Percentiles rank a stretch among this genome's conserved stretches.
Evolutionary conservation across 1,140 invertebrate species (phyloP).

Genomic region (Mya arenaria): DNA sequence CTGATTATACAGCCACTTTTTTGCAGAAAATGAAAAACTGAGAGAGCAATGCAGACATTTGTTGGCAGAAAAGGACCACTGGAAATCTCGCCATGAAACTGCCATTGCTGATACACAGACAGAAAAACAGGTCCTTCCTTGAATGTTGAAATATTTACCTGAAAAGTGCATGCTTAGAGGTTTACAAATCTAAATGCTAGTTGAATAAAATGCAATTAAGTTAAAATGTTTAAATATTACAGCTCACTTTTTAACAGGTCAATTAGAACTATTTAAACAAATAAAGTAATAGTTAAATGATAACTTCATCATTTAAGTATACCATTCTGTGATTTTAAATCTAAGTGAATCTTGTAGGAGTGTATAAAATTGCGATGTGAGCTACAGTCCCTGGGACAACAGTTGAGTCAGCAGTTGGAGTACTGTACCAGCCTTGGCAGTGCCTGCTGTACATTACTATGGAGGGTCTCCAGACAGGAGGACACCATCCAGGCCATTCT

Average conservation of each 20-base stretch:
- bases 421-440: slow-evolving; percentile 72
- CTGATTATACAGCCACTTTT: too few relatives aligned
- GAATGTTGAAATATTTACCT: neutral
- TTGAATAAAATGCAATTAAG: too few relatives aligned
- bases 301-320: too few relatives aligned
- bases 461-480: slow-evolving; percentile 74
- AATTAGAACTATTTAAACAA: too few relatives aligned
- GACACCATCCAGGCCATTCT: slow-evolving; percentile 72
- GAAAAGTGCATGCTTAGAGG: neutral
- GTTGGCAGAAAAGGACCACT: slow-evolving; percentile 50
- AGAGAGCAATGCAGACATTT: slow-evolving; percentile 10
- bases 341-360: slow-evolving; percentile 64
- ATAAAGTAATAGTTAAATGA: too few relatives aligned
- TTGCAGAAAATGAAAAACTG: slow-evolving; percentile 16
- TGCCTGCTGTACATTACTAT: slow-evolving; percentile 72
- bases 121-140: slow-evolving; percentile 67
- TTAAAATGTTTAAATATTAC: too few relatives aligned
- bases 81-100: slow-evolving; percentile 59
- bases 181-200: too few relatives aligned
- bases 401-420: slow-evolving; percentile 75
- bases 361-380: slow-evolving; percentile 66
- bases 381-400: slow-evolving; percentile 65
- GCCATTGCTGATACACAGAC: slow-evolving; percentile 59
- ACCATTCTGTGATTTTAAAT: too few relatives aligned
- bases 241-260: too few relatives aligned